Conservation (phyloP, 2,888 invertebrate species). For the Nephrotoma flavescens region DNA sequence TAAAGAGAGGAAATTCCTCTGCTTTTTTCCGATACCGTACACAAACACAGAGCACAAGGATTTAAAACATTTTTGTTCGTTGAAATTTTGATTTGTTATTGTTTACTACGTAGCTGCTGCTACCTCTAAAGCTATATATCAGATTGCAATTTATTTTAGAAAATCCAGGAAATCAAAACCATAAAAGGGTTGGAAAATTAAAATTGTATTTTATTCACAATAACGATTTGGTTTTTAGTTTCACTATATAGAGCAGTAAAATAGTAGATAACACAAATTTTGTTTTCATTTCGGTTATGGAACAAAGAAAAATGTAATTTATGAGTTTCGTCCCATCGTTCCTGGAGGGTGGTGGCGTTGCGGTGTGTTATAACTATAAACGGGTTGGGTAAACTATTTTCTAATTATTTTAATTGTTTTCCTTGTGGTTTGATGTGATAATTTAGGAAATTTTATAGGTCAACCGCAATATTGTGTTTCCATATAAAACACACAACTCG, state of each 20-base stretch:
- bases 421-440: neutral
- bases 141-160: neutral
- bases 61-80: neutral
- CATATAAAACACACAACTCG: neutral
- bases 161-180: neutral
- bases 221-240: neutral
- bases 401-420: neutral
- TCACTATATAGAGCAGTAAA: neutral
- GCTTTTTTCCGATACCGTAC: neutral
- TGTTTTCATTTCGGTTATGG: neutral
- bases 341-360: neutral
- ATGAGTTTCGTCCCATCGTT: neutral
- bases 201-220: neutral
- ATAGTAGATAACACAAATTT: neutral
- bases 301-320: neutral
- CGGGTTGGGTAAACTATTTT: neutral
- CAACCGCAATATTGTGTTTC: neutral
- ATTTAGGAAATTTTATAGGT: neutral
- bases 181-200: neutral
- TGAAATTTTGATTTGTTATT: neutral
- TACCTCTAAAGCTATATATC: neutral
- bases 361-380: neutral
- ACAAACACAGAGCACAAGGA: neutral
- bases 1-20: neutral
- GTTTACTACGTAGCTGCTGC: neutral